These are phyloP conservation scores for Pseudomyrmex dendroicus DNA, from an alignment of 1,140 invertebrate species.

Conservation along the genomic window DNA sequence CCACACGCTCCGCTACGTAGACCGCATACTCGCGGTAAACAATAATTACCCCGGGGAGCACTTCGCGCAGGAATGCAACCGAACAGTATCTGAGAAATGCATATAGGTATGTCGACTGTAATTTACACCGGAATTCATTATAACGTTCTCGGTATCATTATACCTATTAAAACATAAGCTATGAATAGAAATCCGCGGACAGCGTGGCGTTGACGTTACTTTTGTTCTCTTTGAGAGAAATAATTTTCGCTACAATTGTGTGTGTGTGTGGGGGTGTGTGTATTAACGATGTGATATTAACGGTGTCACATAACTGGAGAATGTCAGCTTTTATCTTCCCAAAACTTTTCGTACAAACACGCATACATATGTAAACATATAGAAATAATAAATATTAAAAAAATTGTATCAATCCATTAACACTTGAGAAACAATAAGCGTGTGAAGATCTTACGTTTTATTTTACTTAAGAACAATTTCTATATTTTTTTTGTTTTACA, in stretches of 20 bases:
- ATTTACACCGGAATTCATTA: constrained; percentile 75
- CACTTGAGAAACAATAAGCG: neutral
- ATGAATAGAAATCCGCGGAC: constrained; percentile 8
- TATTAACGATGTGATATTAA: neutral
- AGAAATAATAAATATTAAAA: too few species aligned
- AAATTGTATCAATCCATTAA: too few species aligned
- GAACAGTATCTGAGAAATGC: constrained; percentile 67
- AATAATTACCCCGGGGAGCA: constrained; percentile 75
- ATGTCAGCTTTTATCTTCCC: neutral
- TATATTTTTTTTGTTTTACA: neutral
- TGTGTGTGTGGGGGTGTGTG: too few species aligned
- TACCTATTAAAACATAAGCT: constrained; percentile 33
- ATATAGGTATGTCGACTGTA: constrained; percentile 63
- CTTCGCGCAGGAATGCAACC: constrained; percentile 62
- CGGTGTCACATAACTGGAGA: neutral
- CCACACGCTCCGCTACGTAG: constrained; percentile 51
- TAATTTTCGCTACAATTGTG: constrained; percentile 6
- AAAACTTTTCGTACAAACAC: neutral
- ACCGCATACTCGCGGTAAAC: constrained; percentile 71
- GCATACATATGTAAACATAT: too few species aligned
- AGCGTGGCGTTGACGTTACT: neutral
- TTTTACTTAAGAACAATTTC: too few species aligned
- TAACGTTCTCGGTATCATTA: constrained; percentile 65
- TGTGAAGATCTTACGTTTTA: too few species aligned
- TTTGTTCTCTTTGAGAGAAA: constrained; percentile 6